Evolutionary conservation across 2,888 invertebrate species (phyloP), one percentile per base, ranked within the genome.

Genomic region (Orthonevra nobilis): DNA sequence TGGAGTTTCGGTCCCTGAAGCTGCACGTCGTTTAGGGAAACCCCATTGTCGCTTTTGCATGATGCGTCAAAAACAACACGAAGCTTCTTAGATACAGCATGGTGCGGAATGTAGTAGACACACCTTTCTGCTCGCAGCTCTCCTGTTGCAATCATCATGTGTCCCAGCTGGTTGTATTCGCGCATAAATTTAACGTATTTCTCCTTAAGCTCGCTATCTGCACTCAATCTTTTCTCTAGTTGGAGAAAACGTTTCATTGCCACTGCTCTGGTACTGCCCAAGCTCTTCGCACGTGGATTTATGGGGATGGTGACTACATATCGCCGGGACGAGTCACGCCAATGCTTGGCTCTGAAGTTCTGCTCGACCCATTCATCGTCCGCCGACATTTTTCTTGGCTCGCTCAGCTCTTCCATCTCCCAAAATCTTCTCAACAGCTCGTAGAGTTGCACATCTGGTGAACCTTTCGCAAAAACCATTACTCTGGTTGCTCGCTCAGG

Each of bases 31-130:
- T 74, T 58, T 6, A 66, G 15, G 1, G 40, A 58, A 12, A 42
- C 30, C 0, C 42, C 46, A 1, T 20, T 66, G 3, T 26, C 19
- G 2, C 19, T 50, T 17, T 38, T 15, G n/a, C 40, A 56, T 6
- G n/a, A 28, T 1, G 42, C 60, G 23, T 73, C 44, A 17, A 70
- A 61, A 2, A 52, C 54, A 1, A 52, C 61, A 7, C 54, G 7
- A 36, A 68, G 58, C 10, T 61, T 70, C 7, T 61, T 61, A 1
- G 42, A 44, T 1, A 61, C 28, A n/a, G 52, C 44, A 36, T 72
- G 54, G 48, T 72, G 72, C 2, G 63, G 63, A n/a, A 63, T 61
- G 19, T 72, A 48, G n/a, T 72, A 63, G 1, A 56, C 40, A 1
- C 23, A 2, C 15, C 42, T 12, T 1, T 20, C 38, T 1, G 14